Base-by-base conservation (phyloP, 1,140 invertebrate species). In the Magallana ariakensis region DNA sequence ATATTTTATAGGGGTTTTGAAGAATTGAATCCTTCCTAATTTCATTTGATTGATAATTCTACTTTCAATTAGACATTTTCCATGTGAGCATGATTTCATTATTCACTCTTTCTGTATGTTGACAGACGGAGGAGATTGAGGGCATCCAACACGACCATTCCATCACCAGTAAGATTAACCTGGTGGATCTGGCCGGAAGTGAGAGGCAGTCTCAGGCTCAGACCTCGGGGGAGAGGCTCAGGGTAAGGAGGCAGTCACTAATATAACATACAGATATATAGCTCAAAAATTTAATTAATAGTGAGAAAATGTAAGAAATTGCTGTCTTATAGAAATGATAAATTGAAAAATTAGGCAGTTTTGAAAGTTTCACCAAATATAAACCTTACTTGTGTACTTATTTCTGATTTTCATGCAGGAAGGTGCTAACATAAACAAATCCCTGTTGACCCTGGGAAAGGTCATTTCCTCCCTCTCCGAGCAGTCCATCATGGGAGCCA, bases 171-270 rank as follows among this genome's bases (percentile, higher is more conserved):
- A 97, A 97, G 95, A 97, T 97, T 84, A 97, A 97, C 95, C 94
- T 98, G 33, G 97, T 98, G 0, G 97, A 98, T 94, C 95, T 98
- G 87, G 97, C 97, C n/a, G 97, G 97, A 7, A 98, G 97, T 93
- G 97, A 98, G 94, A 95, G 97, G 70, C 95, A 97, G 56, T 96
- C 96, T 60, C 96, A 97, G 55, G 96, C 96, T 16, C 97, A 97
- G 80, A 97, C 97, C 26, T 96, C 95, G 89, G 97, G 97, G 66
- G 97, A 97, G 84, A 95, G 97, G 92, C 95, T 97, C 80, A 96
- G 96, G 90, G 96, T 96, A 92, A 92, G 91, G 9, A 70, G 19
- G 19, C 11, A 60, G 58, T n/a, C 15, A 60, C 1, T 60, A n/a
- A 3, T 80, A n/a, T 7, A 80, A n/a, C 70, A 11, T 22, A 22